These are phyloP conservation scores for Saturnia pavonia DNA, from an alignment of 2,888 invertebrate genomes.

Conservation along the genomic window DNA sequence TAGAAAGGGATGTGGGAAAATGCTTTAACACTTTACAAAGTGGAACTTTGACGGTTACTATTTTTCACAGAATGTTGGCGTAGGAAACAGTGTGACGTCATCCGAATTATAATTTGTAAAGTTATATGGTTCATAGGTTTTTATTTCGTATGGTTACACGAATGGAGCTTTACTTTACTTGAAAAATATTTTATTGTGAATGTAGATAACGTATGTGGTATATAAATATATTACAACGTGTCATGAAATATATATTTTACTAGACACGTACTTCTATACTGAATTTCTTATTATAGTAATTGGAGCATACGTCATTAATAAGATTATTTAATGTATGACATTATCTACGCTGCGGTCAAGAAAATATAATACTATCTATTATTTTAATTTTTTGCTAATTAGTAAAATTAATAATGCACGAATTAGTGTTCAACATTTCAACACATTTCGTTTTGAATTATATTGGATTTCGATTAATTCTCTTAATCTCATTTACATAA, in stretches of 20 bases:
- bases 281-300: neutral
- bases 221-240: neutral
- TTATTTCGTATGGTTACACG: neutral
- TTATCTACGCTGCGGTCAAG: too few relatives aligned
- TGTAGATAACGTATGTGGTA: too few relatives aligned
- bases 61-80: slow-evolving; percentile 52
- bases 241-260: neutral
- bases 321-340: neutral
- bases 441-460: neutral
- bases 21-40: slow-evolving; percentile 49
- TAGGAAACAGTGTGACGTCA: slow-evolving; percentile 38
- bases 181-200: too few relatives aligned
- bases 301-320: neutral
- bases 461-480: slow-evolving; percentile 10
- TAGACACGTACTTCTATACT: neutral
- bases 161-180: neutral
- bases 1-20: neutral
- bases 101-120: slow-evolving; percentile 41
- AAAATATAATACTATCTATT: too few relatives aligned
- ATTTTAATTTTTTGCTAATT: too few relatives aligned
- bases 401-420: neutral
- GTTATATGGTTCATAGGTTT: neutral
- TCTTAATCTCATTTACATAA: neutral
- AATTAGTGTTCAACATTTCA: neutral
- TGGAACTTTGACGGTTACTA: slow-evolving; percentile 58